These are phyloP conservation scores for Penaeus japonicus DNA, from an alignment of 1,140 invertebrate genomes.

Conservation along the genomic window DNA sequence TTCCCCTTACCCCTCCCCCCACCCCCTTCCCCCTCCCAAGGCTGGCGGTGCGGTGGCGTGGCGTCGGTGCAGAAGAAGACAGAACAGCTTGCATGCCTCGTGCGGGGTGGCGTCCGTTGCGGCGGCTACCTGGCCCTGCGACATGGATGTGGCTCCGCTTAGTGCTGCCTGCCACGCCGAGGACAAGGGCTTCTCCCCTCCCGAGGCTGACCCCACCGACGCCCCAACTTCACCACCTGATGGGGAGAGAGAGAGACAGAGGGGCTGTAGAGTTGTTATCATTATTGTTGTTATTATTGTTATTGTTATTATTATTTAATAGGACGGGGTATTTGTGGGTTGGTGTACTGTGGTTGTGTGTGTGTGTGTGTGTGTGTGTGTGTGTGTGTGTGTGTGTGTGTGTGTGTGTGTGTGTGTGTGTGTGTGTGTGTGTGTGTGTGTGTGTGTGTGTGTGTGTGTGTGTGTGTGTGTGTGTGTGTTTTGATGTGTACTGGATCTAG, in stretches of 20 bases:
- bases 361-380: too few relatives aligned
- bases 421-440: too few relatives aligned
- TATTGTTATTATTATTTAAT: too few relatives aligned
- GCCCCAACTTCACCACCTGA: conserved; percentile 54
- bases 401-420: too few relatives aligned
- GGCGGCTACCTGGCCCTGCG: conserved; percentile 50
- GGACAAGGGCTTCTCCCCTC: conserved; percentile 63
- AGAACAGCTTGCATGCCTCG: background rate
- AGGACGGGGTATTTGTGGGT: too few relatives aligned
- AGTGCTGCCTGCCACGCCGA: conserved; percentile 66
- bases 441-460: too few relatives aligned
- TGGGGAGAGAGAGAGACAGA: background rate
- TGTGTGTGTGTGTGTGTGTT: too few relatives aligned
- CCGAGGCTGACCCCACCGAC: conserved; percentile 48
- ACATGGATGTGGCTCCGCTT: conserved; percentile 59
- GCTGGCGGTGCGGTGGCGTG: background rate
- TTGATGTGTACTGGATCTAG: too few relatives aligned
- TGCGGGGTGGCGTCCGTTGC: conserved; percentile 2
- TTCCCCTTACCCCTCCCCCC: background rate
- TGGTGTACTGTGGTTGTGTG: too few relatives aligned
- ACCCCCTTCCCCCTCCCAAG: background rate
- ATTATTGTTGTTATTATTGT: too few relatives aligned
- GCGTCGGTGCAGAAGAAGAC: conserved; percentile 49
- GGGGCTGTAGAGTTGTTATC: background rate
- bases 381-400: too few relatives aligned